phyloP scores from a whole-genome alignment of 2,797 vertebrate genomes.

The Malurus splendens region DNA sequence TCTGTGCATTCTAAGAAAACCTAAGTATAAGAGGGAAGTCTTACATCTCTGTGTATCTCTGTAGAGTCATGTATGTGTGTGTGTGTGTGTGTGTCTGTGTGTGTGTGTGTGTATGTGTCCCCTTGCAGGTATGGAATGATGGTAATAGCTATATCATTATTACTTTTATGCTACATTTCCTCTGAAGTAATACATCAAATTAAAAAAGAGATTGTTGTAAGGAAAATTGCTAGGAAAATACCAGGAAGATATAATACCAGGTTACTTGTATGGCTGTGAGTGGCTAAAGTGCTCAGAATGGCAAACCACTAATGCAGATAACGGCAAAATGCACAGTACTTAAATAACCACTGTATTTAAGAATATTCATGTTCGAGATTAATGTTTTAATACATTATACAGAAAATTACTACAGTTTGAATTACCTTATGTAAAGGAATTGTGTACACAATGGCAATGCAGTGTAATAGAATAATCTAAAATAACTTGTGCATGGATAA shows the following conservation, averaged over 20 bases:
- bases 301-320: not conserved
- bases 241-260: not conserved
- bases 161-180: not conserved
- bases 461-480: not conserved
- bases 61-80: fast-evolving
- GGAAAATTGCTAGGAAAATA: not conserved
- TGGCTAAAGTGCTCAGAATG: not conserved
- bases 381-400: not conserved
- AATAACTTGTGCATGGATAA: slow-evolving; percentile 41
- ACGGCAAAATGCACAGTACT: not conserved
- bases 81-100: fast-evolving
- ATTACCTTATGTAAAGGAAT: not conserved
- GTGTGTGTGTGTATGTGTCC: not conserved
- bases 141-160: not conserved
- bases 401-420: slow-evolving; percentile 28
- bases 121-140: not conserved
- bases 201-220: not conserved
- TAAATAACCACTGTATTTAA: not conserved
- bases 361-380: not conserved
- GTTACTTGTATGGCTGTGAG: not conserved
- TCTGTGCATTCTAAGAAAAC: not conserved
- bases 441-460: not conserved
- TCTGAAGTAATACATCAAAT: not conserved
- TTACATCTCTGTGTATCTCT: not conserved
- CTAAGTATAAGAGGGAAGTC: not conserved